These are phyloP conservation scores for Esox niger DNA, from an alignment of 2,113 vertebrate species.

Conservation along the genomic window DNA sequence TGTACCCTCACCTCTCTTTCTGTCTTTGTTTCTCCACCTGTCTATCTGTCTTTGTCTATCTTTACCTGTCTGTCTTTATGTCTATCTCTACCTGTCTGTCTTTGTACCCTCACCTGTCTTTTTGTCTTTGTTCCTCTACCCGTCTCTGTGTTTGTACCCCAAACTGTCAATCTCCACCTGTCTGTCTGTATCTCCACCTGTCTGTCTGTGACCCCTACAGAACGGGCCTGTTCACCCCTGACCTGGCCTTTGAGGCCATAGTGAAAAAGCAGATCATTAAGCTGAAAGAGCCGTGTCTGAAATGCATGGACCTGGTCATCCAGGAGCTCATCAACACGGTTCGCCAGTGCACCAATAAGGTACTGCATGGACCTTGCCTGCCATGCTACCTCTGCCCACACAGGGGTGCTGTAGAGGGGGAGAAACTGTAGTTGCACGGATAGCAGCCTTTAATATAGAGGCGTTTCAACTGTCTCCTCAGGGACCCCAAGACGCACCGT, in stretches of 20 bases:
- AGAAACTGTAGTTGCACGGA: too few relatives aligned
- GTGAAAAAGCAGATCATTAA: constrained; percentile 99
- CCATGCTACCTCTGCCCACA: constrained; percentile 11
- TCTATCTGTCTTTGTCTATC: background rate
- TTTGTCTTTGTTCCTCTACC: background rate
- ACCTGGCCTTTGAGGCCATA: constrained; percentile 97
- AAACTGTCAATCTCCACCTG: background rate
- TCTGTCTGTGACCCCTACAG: constrained; percentile 65
- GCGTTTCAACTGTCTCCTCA: too few relatives aligned
- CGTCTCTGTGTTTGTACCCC: constrained; percentile 8
- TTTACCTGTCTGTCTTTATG: background rate
- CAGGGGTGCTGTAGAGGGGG: constrained; percentile 6
- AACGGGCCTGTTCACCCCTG: constrained; percentile 97
- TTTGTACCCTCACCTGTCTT: background rate
- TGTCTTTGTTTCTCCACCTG: background rate
- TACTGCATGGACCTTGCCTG: constrained; percentile 64
- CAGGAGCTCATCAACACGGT: constrained; percentile 97
- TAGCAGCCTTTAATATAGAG: too few relatives aligned
- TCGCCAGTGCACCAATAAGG: constrained; percentile 95
- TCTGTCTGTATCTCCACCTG: constrained; percentile 1
- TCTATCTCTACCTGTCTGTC: constrained; percentile 3
- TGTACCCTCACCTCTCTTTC: background rate
- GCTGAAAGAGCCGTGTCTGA: constrained; percentile 97
- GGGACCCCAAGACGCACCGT: too few relatives aligned
- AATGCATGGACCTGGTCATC: constrained; percentile 97